Base-by-base conservation (phyloP, 2,888 invertebrate species). In the Diplolepis rosae region DNA sequence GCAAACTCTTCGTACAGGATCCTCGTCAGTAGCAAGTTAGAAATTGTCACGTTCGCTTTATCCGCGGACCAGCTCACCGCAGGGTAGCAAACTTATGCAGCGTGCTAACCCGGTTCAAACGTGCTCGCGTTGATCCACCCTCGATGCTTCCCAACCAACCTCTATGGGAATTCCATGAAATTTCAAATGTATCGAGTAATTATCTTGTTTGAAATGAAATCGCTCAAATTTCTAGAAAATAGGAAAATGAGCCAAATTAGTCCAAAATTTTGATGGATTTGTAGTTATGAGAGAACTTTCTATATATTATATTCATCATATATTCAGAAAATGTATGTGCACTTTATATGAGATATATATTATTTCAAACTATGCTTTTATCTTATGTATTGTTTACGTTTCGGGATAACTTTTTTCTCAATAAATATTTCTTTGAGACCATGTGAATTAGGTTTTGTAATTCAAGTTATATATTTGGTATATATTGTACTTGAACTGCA, bases 21-120 rank as follows among this genome's bases (percentile, higher is more conserved):
- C 86, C 82, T 79, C 85, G 83, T 87, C 88, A 88, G 88, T 88
- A 84, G 85, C 86, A 85, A 85, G 77, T 86, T 82, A 82, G 87
- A 83, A 84, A 85, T 85, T 84, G 87, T 85, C 84, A 85, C 84
- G 87, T 80, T 76, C 82, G 76, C 76, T 80, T 78, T 79, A 73
- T 65, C 15, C 66, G 48, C 67, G 69, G 56, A 66, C 61, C 65
- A 68, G 50, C 48, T 24, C 51, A 30, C 24, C 39, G 61, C 61
- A 67, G 24, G 24, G 52, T 54, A 24, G 42, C 45, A 35, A 61
- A 50, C 65, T 11, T 30, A 39, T 27, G 35, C 42, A 35, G 32
- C 18, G 35, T 66, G 66, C 50, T 32, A 51, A 73, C 69, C 72
- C 73, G 71, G 68, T 70, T 66, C 68, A 51, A 65, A 50, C 69